These are phyloP conservation scores for Malacoraja senta DNA, from an alignment of 2,797 vertebrate genomes.

Conservation along the genomic window DNA sequence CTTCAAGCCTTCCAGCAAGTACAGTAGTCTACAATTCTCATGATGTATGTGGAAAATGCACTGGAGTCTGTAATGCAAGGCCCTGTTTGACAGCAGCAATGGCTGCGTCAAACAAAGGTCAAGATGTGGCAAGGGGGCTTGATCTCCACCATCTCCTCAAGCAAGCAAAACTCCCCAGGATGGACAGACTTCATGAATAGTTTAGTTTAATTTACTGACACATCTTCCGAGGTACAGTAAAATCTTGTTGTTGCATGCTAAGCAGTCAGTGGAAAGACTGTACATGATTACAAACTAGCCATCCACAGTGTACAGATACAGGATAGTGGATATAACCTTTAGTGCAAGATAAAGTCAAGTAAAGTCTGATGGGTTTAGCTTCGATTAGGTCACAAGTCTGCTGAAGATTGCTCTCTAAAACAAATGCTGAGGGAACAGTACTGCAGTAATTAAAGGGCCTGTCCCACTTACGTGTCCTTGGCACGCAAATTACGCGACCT, in stretches of 20 bases:
- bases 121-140: background rate
- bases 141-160: background rate
- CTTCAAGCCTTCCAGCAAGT: background rate
- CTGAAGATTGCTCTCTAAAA: background rate
- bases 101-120: background rate
- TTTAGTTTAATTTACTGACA: no score
- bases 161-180: background rate
- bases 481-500: no score
- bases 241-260: no score
- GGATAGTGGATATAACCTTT: no score
- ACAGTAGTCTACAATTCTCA: background rate
- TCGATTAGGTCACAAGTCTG: background rate
- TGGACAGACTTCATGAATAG: background rate
- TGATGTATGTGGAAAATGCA: background rate
- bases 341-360: no score
- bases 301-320: no score
- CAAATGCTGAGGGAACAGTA: background rate
- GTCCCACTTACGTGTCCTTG: no score
- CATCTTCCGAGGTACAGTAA: no score
- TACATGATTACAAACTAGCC: no score
- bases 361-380: no score
- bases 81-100: background rate
- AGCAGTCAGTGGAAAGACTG: no score
- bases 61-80: background rate
- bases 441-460: background rate